phyloP scores from a whole-genome alignment of 64 coral and sea anemone species.

The Orbicella faveolata region DNA sequence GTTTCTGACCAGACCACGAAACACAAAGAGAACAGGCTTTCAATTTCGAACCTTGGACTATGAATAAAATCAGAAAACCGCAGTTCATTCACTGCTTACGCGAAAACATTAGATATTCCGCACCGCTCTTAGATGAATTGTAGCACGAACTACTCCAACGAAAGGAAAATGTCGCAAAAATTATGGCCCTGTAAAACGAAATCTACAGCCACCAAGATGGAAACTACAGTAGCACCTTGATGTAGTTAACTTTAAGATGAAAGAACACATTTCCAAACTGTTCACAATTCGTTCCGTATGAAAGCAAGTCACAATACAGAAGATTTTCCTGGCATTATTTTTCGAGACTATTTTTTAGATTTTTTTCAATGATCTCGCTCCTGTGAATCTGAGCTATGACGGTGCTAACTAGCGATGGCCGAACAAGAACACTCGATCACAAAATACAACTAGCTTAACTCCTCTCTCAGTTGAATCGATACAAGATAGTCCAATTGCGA shows the following conservation, averaged over 20 bases:
- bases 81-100: background rate
- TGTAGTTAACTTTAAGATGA: too few species aligned
- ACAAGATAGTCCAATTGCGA: background rate
- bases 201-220: background rate
- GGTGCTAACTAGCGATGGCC: background rate
- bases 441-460: background rate
- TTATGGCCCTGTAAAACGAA: background rate
- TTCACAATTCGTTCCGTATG: too few species aligned
- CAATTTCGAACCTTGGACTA: slow-evolving; percentile 8
- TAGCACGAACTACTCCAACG: background rate
- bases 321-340: background rate
- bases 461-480: background rate
- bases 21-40: slow-evolving; percentile 13
- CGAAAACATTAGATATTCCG: background rate
- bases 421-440: background rate
- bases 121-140: background rate
- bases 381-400: background rate
- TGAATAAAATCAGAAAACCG: background rate
- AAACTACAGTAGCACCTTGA: background rate
- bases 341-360: background rate
- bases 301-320: background rate
- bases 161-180: slow-evolving; percentile 6
- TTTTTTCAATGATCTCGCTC: slow-evolving; percentile 43
- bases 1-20: background rate
- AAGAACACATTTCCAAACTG: background rate